A percentile compares a stretch with the other conserved stretches of the same genome.
Evolutionary conservation across 2,797 vertebrate species (phyloP).

Genomic region (Delichon dasypus): DNA sequence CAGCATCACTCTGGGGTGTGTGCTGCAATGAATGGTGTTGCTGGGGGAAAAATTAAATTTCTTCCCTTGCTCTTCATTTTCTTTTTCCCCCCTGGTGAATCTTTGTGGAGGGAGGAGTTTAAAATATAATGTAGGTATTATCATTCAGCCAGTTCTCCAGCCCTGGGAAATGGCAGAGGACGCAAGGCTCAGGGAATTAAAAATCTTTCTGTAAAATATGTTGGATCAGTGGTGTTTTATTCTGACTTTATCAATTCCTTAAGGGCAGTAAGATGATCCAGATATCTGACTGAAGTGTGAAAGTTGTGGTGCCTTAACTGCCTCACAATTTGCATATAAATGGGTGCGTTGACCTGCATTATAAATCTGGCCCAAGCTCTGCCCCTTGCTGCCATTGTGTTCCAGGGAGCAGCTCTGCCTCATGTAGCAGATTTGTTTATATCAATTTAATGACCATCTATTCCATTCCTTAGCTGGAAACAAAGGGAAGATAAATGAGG

Average conservation of each 20-base stretch:
- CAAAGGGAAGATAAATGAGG: background rate
- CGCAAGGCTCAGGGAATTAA: background rate
- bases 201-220: background rate
- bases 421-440: background rate
- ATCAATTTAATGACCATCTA: background rate
- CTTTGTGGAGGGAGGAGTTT: background rate
- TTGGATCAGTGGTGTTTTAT: background rate
- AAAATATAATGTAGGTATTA: background rate
- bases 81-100: background rate
- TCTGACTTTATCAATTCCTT: background rate
- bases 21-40: background rate
- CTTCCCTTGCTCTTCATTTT: background rate
- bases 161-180: background rate
- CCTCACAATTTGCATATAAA: constrained; percentile 36
- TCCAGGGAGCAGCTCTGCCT: background rate
- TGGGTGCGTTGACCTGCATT: constrained; percentile 1
- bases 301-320: background rate
- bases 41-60: background rate
- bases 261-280: background rate
- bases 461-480: background rate
- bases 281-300: background rate
- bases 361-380: background rate
- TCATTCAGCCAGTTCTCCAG: background rate
- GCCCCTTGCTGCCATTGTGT: background rate
- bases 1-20: accelerated